Conservation (phyloP, 2,888 invertebrate genomes). For the Choreutis nemorana region DNA sequence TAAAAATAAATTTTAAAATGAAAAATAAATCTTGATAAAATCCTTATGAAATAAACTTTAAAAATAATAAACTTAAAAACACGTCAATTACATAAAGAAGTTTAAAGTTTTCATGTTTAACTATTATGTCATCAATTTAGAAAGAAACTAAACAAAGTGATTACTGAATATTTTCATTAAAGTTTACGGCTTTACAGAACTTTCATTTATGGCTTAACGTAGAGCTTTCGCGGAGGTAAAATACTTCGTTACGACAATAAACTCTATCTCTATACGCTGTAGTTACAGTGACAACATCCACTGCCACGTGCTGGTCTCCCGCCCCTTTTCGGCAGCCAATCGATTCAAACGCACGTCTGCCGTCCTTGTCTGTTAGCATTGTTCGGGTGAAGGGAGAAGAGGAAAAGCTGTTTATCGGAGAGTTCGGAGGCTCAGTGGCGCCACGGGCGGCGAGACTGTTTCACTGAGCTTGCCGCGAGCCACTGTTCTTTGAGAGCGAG, state of each 20-base stretch:
- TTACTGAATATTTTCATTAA: constrained; percentile 1
- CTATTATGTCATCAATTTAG: too few species aligned
- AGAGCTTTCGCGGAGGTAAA: constrained; percentile 28
- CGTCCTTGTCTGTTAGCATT: constrained; percentile 32
- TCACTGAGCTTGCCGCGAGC: constrained; percentile 18
- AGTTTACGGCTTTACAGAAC: not conserved
- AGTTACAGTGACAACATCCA: constrained; percentile 26
- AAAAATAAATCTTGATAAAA: constrained; percentile 1
- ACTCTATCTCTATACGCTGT: constrained; percentile 26
- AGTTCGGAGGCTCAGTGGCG: constrained; percentile 33
- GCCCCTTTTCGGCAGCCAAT: constrained; percentile 56
- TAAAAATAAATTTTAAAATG: not conserved
- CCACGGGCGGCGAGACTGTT: constrained; percentile 23
- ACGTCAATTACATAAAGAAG: too few species aligned
- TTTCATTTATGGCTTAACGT: constrained; percentile 17
- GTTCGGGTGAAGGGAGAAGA: constrained; percentile 18
- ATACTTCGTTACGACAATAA: constrained; percentile 28
- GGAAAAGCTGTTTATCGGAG: constrained; percentile 20
- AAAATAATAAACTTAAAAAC: too few species aligned
- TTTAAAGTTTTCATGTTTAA: too few species aligned
- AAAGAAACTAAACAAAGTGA: too few species aligned
- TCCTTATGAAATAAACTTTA: too few species aligned
- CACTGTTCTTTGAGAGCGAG: constrained; percentile 35
- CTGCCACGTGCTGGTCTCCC: constrained; percentile 55
- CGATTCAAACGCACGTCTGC: constrained; percentile 39